Evolutionary conservation across 2,113 vertebrate genomes (phyloP).

Genomic region (Microcebus ravelobensis): DNA sequence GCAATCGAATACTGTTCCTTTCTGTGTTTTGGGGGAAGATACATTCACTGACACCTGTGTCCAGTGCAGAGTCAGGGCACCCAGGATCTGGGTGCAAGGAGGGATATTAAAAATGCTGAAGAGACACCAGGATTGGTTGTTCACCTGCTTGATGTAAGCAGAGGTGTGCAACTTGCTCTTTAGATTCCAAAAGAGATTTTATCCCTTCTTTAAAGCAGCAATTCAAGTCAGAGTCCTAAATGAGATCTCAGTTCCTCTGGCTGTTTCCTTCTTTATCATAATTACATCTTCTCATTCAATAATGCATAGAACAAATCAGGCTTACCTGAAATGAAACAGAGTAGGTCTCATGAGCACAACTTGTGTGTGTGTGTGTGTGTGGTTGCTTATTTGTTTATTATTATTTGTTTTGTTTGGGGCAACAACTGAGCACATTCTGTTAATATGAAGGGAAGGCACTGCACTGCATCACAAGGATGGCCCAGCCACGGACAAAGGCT

Average conservation of each 20-base stretch:
- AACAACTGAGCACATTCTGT: background rate
- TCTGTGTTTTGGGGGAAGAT: background rate
- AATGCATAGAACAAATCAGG: background rate
- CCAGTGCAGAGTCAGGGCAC: accelerated
- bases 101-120: too few relatives aligned
- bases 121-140: accelerated
- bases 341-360: accelerated
- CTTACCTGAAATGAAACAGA: background rate
- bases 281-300: background rate
- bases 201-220: background rate
- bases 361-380: too few relatives aligned
- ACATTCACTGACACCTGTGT: accelerated
- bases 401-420: too few relatives aligned
- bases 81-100: too few relatives aligned
- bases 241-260: background rate
- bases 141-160: too few relatives aligned
- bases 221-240: background rate
- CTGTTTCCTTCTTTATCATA: too few relatives aligned
- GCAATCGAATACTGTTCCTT: accelerated
- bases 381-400: too few relatives aligned
- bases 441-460: accelerated
- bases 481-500: accelerated
- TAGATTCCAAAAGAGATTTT: background rate
- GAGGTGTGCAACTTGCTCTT: background rate
- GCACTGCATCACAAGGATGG: accelerated